Base-by-base conservation (phyloP, 1,140 invertebrate species). In the Drosophila aff. region DNA sequence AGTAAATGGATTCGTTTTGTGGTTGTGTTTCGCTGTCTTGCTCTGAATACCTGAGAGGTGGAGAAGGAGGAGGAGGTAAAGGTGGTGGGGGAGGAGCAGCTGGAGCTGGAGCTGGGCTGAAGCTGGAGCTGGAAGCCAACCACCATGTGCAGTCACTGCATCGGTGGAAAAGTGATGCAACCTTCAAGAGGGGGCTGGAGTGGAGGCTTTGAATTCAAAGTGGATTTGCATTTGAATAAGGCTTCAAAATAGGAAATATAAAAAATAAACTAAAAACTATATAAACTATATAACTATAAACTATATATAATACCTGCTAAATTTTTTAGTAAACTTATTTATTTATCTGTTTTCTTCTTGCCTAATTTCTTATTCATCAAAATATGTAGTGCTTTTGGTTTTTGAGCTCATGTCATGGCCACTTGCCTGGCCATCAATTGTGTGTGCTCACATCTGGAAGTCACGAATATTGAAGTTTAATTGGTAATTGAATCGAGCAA, bases 41-140 rank as follows among this genome's bases (percentile, higher is more conserved):
- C 87, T 91, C 87, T 91, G 82, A 87, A 91, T 91, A 91, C 78
- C 68, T 58, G 57, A 10, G 15, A 55, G 33, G 21, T 38, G 52
- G 8, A 23, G 61, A 26, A 16, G 21, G 15, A 26, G 23, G 31
- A 40, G 49, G 41, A 58, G 49, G 3, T 6, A 21, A 0, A 1
- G 47, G 15, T 5, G 36, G 38, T 26, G 23, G 16, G 13, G 53
- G 7, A 18, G 47, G 9, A 28, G 49, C 9, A 31, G 47, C 16
- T n/a, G 36, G 16, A 16, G 26, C 13, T 26, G 49, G 58, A 53
- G 47, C 36, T 47, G 21, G 33, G 47, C 36, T 47, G 21, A 33
- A 49, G 21, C 15, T 47, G 21, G 41, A 49, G 21, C 15, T 47
- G 11, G 44, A 4, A 49, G 47, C 16, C 49, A 26, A 33, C 46